phyloP scores from a whole-genome alignment of 2,888 invertebrate genomes.

The Trachelus stipa region DNA sequence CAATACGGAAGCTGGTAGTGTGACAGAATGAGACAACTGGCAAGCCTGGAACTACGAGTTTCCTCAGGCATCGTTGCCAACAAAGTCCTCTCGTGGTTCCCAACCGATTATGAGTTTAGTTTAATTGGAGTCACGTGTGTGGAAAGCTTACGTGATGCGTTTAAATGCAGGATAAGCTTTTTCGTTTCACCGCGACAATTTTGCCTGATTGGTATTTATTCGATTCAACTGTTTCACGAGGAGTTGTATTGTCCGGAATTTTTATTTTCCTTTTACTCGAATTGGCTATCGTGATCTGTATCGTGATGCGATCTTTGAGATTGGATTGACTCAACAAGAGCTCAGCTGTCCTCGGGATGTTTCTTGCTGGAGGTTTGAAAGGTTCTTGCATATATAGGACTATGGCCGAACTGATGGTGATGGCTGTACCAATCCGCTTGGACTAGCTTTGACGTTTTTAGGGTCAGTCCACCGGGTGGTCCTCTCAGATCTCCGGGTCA shows the following conservation, averaged over 20 bases:
- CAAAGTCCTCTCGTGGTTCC: not conserved
- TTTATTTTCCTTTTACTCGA: not conserved
- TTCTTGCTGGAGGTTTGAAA: not conserved
- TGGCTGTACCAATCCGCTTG: not conserved
- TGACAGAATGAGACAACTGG: not conserved
- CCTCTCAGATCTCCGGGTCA: slow-evolving; percentile 43
- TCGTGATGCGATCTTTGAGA: not conserved
- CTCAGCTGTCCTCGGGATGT: not conserved
- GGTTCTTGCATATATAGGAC: not conserved
- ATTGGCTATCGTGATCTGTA: not conserved
- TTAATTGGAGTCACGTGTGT: not conserved
- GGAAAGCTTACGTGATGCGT: not conserved
- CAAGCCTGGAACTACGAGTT: not conserved
- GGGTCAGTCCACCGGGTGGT: slow-evolving; percentile 25
- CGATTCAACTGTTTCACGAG: not conserved
- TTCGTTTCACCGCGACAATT: not conserved
- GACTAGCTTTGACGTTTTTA: slow-evolving; percentile 40
- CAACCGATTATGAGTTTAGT: not conserved
- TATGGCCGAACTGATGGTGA: not conserved
- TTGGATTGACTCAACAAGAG: not conserved
- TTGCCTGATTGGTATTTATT: not conserved
- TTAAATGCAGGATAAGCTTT: not conserved
- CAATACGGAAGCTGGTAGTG: not conserved
- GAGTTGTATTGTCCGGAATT: not conserved
- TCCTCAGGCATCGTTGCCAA: not conserved